phyloP scores from a whole-genome alignment of 2,797 vertebrate genomes.

The Rhinichthys osculus region DNA sequence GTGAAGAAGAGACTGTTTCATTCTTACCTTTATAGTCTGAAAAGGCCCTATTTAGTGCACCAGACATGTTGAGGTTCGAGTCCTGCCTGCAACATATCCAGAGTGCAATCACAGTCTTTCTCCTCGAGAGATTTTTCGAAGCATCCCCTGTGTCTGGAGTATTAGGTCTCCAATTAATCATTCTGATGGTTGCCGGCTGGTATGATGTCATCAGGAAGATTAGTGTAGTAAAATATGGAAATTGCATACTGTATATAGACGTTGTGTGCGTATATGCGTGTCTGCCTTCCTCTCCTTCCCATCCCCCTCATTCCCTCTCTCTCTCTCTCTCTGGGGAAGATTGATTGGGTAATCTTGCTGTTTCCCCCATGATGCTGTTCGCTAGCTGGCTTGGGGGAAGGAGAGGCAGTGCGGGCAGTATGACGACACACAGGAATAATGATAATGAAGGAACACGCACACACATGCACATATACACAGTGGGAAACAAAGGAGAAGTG shows the following conservation, averaged over 20 bases:
- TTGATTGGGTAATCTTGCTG: constrained; percentile 79
- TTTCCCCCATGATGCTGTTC: constrained; percentile 77
- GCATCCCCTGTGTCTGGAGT: neutral
- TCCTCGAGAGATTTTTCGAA: neutral
- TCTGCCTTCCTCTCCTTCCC: constrained; percentile 40
- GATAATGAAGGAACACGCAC: constrained; percentile 30
- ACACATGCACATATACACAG: neutral
- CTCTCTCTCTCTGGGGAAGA: constrained; percentile 67
- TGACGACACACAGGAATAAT: constrained; percentile 62
- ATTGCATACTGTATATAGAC: constrained; percentile 12
- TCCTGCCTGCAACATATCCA: constrained; percentile 6
- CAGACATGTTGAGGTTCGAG: neutral
- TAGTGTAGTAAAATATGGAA: constrained; percentile 25
- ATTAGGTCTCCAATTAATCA: constrained; percentile 15
- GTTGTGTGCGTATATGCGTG: constrained; percentile 3
- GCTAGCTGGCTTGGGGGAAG: constrained; percentile 59
- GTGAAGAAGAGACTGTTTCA: neutral
- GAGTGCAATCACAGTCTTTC: neutral
- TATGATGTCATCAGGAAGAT: constrained; percentile 25
- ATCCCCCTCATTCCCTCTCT: constrained; percentile 3
- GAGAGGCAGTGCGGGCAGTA: constrained; percentile 62
- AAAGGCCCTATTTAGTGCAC: neutral
- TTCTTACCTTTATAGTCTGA: neutral
- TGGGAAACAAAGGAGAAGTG: neutral
- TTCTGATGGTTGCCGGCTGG: constrained; percentile 9